Percentiles rank a stretch among this genome's conserved stretches.
Conservation (phyloP, 2,888 invertebrate species). For the Acronicta alni region DNA sequence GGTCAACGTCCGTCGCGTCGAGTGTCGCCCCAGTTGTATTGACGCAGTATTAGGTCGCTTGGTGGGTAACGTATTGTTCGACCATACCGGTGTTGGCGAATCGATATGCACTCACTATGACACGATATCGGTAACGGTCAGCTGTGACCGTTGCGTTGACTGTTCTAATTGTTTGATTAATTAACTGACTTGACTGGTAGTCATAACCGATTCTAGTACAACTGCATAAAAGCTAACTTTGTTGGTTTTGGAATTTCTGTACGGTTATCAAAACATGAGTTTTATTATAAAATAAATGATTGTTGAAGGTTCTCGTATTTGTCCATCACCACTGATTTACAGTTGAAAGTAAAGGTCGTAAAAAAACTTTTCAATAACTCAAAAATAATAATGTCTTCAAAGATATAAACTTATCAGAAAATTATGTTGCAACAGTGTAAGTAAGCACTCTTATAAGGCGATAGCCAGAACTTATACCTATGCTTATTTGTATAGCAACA, state of each 20-base stretch:
- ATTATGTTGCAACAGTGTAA: not conserved
- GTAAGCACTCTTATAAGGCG: slow-evolving; percentile 1
- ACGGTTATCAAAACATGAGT: not conserved
- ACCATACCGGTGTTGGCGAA: slow-evolving; percentile 45
- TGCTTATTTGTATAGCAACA: not conserved
- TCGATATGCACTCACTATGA: slow-evolving; percentile 54
- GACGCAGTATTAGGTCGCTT: slow-evolving; percentile 53
- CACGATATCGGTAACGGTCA: slow-evolving; percentile 57
- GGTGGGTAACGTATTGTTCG: slow-evolving; percentile 47
- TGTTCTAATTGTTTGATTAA: slow-evolving; percentile 47
- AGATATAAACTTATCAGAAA: not conserved
- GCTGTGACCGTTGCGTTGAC: slow-evolving; percentile 41
- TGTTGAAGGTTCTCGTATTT: not conserved
- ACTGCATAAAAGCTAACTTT: slow-evolving; percentile 5
- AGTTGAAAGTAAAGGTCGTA: not conserved
- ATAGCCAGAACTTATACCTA: slow-evolving; percentile 5
- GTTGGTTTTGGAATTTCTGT: slow-evolving; percentile 1
- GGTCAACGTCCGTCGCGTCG: slow-evolving; percentile 53
- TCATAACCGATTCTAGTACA: slow-evolving; percentile 21
- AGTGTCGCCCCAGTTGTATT: slow-evolving; percentile 43
- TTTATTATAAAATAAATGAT: slow-evolving; percentile 3
- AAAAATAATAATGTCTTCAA: not conserved
- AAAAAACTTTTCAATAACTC: not conserved
- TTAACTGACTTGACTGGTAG: slow-evolving; percentile 19
- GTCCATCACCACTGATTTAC: not conserved